Conservation (phyloP, 2,888 invertebrate species). For the Ophion ellenae region DNA sequence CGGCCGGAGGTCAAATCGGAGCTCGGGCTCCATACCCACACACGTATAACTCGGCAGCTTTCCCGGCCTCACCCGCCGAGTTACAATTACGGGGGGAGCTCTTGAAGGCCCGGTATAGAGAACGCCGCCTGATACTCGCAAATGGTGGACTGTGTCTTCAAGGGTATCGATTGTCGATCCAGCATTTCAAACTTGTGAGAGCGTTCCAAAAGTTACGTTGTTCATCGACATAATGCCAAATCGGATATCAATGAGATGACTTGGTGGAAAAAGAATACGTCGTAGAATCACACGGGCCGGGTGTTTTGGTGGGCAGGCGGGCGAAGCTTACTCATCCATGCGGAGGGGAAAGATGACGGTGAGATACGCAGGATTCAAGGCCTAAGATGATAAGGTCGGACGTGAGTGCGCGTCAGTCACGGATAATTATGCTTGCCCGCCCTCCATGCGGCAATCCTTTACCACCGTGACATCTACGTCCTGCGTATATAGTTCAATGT, state of each 20-base stretch:
- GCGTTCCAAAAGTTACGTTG: too few species aligned
- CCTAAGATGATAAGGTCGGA: slow-evolving; percentile 69
- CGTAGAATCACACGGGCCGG: not conserved
- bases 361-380: slow-evolving; percentile 44
- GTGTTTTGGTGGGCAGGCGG: slow-evolving; percentile 33
- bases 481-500: slow-evolving; percentile 36
- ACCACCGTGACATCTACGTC: slow-evolving; percentile 43
- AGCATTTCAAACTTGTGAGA: not conserved
- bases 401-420: slow-evolving; percentile 69
- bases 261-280: not conserved
- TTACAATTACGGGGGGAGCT: slow-evolving; percentile 3
- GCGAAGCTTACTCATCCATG: slow-evolving; percentile 15
- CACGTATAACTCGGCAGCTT: slow-evolving; percentile 33
- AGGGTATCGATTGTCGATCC: not conserved
- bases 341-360: slow-evolving; percentile 13
- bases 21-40: slow-evolving; percentile 33
- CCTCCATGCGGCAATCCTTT: slow-evolving; percentile 69
- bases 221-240: not conserved
- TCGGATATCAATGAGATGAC: too few species aligned
- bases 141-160: not conserved
- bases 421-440: slow-evolving; percentile 74
- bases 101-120: not conserved
- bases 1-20: slow-evolving; percentile 68
- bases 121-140: not conserved
- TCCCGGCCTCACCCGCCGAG: slow-evolving; percentile 26